phyloP scores from a whole-genome alignment of 2,113 vertebrate genomes.

The Vicugna pacos region DNA sequence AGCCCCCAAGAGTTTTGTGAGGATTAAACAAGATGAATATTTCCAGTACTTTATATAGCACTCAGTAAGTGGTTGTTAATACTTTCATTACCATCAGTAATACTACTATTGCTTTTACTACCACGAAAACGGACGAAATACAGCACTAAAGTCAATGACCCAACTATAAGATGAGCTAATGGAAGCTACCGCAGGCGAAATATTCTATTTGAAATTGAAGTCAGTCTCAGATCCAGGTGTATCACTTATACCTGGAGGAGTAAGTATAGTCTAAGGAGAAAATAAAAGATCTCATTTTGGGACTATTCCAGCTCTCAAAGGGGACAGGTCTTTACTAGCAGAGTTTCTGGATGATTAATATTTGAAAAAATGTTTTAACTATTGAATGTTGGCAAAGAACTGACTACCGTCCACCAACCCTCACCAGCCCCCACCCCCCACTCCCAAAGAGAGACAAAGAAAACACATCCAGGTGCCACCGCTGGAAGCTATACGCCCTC shows the following conservation, averaged over 20 bases:
- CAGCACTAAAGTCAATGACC: slow-evolving; percentile 43
- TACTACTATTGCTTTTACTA: slow-evolving; percentile 21
- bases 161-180: slow-evolving; percentile 24
- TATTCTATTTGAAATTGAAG: slow-evolving; percentile 11
- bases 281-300: neutral
- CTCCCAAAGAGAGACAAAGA: slow-evolving; percentile 24
- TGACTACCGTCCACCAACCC: neutral
- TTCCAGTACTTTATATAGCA: slow-evolving; percentile 21
- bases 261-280: neutral
- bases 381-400: slow-evolving; percentile 23
- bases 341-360: slow-evolving; percentile 56
- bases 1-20: slow-evolving; percentile 3
- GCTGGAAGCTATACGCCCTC: slow-evolving; percentile 52
- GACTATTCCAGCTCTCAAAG: neutral
- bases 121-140: slow-evolving; percentile 6
- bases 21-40: slow-evolving; percentile 37
- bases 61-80: neutral
- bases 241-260: neutral
- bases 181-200: neutral
- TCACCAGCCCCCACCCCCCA: neutral
- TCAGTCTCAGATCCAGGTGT: neutral
- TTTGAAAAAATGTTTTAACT: slow-evolving; percentile 13
- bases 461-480: slow-evolving; percentile 60
- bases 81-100: neutral
- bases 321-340: neutral